phyloP scores from a whole-genome alignment of 2,113 vertebrate genomes.

The Cebidichthys violaceus region DNA sequence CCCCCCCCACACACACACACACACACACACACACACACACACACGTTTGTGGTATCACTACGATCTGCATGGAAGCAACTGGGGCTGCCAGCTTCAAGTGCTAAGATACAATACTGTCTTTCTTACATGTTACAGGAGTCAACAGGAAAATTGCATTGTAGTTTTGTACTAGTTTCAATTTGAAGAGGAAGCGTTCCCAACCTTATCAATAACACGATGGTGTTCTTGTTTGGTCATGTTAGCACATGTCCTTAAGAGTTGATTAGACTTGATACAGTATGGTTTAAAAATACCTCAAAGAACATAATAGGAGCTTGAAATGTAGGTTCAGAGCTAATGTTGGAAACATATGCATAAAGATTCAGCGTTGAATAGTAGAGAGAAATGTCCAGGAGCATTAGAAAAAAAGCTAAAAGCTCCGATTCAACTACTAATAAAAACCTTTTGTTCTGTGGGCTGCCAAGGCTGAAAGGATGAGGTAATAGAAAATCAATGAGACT shows the following conservation, averaged over 20 bases:
- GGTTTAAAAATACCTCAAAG: not conserved
- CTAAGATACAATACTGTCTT: not conserved
- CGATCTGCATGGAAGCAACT: not conserved
- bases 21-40: no score
- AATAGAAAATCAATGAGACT: constrained; percentile 2
- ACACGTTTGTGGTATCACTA: not conserved
- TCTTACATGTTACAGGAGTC: not conserved
- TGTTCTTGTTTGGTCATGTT: not conserved
- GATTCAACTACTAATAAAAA: not conserved
- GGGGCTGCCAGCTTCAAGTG: not conserved
- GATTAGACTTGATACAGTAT: not conserved
- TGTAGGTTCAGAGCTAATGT: not conserved
- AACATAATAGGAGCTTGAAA: not conserved
- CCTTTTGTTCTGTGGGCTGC: not conserved
- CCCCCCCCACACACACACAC: no score
- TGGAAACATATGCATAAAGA: constrained; percentile 2
- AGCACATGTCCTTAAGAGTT: not conserved
- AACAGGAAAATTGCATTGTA: not conserved
- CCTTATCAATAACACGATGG: not conserved
- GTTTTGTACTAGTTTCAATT: not conserved
- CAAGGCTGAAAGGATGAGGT: constrained; percentile 1
- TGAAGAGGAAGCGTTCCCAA: not conserved
- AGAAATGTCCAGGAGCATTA: not conserved
- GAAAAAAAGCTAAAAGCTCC: constrained; percentile 8
- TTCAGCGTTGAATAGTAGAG: not conserved